phyloP scores from a whole-genome alignment of 2,113 vertebrate genomes.

The Opisthocomus hoazin region DNA sequence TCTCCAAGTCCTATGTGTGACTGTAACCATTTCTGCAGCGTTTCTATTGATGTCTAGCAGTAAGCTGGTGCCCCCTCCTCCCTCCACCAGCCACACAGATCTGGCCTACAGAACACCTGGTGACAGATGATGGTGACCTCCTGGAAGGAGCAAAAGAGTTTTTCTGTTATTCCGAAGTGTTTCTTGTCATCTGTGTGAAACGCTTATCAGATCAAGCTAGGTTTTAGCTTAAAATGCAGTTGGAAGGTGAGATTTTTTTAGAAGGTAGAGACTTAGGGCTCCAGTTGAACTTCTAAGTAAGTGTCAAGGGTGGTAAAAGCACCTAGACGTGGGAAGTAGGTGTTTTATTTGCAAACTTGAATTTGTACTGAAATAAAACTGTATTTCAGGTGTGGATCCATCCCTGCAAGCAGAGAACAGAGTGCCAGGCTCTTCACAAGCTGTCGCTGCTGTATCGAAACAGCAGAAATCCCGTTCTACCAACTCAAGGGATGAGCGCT shows the following conservation, averaged over 20 bases:
- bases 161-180: background rate
- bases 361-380: background rate
- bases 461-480: constrained; percentile 82
- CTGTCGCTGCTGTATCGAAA: constrained; percentile 64
- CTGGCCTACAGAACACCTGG: background rate
- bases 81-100: rapidly evolving
- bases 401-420: constrained; percentile 86
- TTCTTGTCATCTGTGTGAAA: background rate
- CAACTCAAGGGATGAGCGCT: constrained; percentile 89
- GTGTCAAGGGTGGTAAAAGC: background rate
- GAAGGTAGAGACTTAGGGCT: background rate
- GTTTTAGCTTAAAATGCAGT: background rate
- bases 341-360: background rate
- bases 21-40: background rate
- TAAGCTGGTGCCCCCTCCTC: background rate
- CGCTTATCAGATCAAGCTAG: background rate
- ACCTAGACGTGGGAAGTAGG: rapidly evolving
- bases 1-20: background rate
- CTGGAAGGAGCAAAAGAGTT: background rate
- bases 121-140: background rate
- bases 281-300: background rate
- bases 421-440: constrained; percentile 75
- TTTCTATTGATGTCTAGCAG: background rate
- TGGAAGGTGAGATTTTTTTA: background rate
- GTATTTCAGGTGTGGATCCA: constrained; percentile 85